Percentiles rank a stretch among this genome's conserved stretches.
These are phyloP conservation scores for Athrips mouffetella DNA, from an alignment of 2,888 invertebrate genomes.

Conservation along the genomic window DNA sequence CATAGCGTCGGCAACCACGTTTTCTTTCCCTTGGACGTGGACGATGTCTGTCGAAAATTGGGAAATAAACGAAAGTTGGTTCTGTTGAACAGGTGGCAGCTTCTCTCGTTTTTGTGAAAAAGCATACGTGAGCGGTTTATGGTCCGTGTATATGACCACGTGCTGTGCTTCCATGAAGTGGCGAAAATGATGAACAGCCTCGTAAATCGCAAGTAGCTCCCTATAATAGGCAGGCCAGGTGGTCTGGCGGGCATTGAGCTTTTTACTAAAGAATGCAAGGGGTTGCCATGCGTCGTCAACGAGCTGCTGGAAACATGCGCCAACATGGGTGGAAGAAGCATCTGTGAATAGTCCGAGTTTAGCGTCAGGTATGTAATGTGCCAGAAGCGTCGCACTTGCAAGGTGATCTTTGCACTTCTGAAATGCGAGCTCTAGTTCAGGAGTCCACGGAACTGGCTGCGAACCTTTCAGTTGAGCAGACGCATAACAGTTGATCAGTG, in stretches of 20 bases:
- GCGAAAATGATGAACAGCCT: slow-evolving; percentile 27
- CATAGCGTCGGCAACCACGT: slow-evolving; percentile 16
- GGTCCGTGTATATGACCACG: slow-evolving; percentile 21
- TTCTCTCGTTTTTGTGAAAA: slow-evolving; percentile 22
- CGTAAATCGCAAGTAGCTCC: slow-evolving; percentile 24
- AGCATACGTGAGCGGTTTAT: slow-evolving; percentile 24
- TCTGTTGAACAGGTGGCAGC: slow-evolving; percentile 21
- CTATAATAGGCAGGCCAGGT: slow-evolving; percentile 25
- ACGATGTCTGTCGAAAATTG: slow-evolving; percentile 27
- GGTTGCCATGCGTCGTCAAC: slow-evolving; percentile 20
- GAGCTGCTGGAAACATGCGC: slow-evolving; percentile 21
- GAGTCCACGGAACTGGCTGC: no score
- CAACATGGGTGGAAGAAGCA: slow-evolving; percentile 18
- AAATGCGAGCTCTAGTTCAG: no score
- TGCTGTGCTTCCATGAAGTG: slow-evolving; percentile 24
- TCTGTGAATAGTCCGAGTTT: slow-evolving; percentile 14
- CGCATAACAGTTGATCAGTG: no score
- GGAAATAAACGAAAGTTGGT: slow-evolving; percentile 22
- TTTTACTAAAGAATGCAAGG: slow-evolving; percentile 25
- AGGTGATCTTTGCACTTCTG: no score
- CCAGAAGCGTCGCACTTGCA: no score
- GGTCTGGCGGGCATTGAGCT: slow-evolving; percentile 17
- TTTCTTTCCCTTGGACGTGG: slow-evolving; percentile 13
- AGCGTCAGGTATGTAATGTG: no score
- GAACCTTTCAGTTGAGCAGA: no score